A percentile compares a stretch with the other conserved stretches of the same genome.
Conservation (phyloP, 2,888 invertebrate genomes). For the Epiperipatus broadwayi region DNA sequence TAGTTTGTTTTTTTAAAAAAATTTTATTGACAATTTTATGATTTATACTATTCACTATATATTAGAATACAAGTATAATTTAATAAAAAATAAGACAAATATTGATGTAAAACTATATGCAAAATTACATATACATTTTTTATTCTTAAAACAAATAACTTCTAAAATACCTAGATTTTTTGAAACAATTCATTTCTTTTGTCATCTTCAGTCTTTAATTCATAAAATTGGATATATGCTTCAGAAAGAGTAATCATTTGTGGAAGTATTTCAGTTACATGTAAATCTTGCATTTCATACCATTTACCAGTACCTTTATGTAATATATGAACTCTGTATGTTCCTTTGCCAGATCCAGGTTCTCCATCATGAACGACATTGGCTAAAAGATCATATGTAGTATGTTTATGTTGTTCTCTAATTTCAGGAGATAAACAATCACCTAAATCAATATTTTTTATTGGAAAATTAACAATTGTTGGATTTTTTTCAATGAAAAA, state of each 20-base stretch:
- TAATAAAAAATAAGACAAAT: no score
- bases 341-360: conserved; percentile 58
- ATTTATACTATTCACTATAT: no score
- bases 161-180: no score
- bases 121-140: no score
- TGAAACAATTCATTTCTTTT: no score
- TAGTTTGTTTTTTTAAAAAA: no score
- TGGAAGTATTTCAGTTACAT: conserved; percentile 90
- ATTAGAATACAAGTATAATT: no score
- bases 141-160: no score
- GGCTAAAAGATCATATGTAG: conserved; percentile 88
- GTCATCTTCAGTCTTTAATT: no score
- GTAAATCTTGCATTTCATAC: conserved; percentile 82
- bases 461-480: conserved; percentile 98
- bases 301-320: conserved; percentile 67
- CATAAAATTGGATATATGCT: conserved; percentile 72
- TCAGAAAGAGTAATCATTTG: conserved; percentile 99
- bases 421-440: conserved; percentile 75
- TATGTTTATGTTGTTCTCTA: conserved; percentile 37
- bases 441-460: conserved; percentile 91
- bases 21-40: no score
- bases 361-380: conserved; percentile 98
- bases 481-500: conserved; percentile 99
- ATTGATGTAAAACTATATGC: no score
- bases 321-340: conserved; percentile 77